Evolutionary conservation across 92 coral and sea anemone species (phyloP).

Genomic region (Zoanthus sansibaricus): DNA sequence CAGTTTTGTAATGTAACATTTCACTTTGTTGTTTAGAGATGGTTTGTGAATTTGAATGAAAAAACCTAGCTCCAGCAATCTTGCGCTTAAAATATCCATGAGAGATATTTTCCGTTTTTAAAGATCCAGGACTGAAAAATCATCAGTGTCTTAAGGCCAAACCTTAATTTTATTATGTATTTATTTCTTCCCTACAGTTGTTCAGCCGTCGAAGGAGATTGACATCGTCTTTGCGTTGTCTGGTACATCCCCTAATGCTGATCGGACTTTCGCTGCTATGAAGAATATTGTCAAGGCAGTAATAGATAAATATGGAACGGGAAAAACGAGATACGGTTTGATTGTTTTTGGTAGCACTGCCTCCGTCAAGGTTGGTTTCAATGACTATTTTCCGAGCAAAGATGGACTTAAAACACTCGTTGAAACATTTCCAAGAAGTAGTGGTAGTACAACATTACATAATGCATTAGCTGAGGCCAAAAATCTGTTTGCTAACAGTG

Average conservation of each 20-base stretch:
- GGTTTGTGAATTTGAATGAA: too few relatives aligned
- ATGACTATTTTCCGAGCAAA: constrained; percentile 34
- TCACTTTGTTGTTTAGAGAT: too few relatives aligned
- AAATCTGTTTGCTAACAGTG: constrained; percentile 44
- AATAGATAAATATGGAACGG: constrained; percentile 54
- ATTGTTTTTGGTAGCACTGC: constrained; percentile 53
- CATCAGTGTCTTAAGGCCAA: too few relatives aligned
- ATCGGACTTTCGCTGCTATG: constrained; percentile 42
- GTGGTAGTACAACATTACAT: constrained; percentile 39
- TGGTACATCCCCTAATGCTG: constrained; percentile 28
- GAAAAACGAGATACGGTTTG: constrained; percentile 52
- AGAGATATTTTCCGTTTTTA: too few relatives aligned
- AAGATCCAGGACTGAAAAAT: too few relatives aligned
- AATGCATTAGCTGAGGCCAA: constrained; percentile 56
- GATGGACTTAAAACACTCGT: constrained; percentile 39
- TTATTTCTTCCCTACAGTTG: not conserved
- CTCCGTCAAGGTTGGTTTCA: constrained; percentile 29
- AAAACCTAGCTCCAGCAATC: too few relatives aligned
- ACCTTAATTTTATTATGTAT: not conserved
- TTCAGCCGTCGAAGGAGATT: constrained; percentile 11
- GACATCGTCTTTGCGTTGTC: constrained; percentile 31
- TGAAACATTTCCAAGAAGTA: constrained; percentile 45
- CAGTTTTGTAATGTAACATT: too few relatives aligned
- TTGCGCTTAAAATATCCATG: too few relatives aligned
- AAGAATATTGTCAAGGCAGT: constrained; percentile 55